Percentiles rank a stretch among this genome's conserved stretches.
These are phyloP conservation scores for Ahaetulla prasina DNA, from an alignment of 2,113 vertebrate species.

Conservation along the genomic window DNA sequence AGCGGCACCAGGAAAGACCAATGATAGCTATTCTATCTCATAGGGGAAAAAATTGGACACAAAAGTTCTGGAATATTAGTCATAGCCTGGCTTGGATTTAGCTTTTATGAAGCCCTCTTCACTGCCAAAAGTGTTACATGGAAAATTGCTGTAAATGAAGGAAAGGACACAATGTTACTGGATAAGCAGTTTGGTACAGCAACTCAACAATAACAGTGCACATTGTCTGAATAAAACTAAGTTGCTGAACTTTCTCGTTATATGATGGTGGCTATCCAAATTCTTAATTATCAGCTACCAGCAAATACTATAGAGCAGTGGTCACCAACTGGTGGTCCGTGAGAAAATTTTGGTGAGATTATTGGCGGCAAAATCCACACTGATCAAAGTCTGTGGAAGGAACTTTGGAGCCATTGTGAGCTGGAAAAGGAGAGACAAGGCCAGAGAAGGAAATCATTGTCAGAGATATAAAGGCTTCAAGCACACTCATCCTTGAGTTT, in stretches of 20 bases:
- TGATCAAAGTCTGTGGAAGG: slow-evolving; percentile 87
- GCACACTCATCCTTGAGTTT: background rate
- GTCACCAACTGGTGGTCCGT: too few species aligned
- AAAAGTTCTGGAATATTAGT: slow-evolving; percentile 67
- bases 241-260: slow-evolving; percentile 33
- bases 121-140: slow-evolving; percentile 62
- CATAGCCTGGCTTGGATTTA: slow-evolving; percentile 59
- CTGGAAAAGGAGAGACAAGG: slow-evolving; percentile 67
- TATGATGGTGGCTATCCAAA: background rate
- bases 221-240: slow-evolving; percentile 28
- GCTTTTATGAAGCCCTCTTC: slow-evolving; percentile 50
- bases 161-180: slow-evolving; percentile 62
- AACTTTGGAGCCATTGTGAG: slow-evolving; percentile 86
- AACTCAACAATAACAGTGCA: slow-evolving; percentile 14
- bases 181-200: slow-evolving; percentile 43
- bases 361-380: slow-evolving; percentile 95
- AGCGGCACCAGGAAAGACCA: slow-evolving; percentile 57
- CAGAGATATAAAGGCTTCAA: slow-evolving; percentile 28
- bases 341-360: slow-evolving; percentile 88
- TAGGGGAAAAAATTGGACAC: slow-evolving; percentile 42
- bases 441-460: slow-evolving; percentile 3
- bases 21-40: slow-evolving; percentile 57
- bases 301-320: background rate
- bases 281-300: background rate
- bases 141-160: slow-evolving; percentile 58